Evolutionary conservation across 2,888 invertebrate species (phyloP).

Genomic region (Noctua fimbriata): DNA sequence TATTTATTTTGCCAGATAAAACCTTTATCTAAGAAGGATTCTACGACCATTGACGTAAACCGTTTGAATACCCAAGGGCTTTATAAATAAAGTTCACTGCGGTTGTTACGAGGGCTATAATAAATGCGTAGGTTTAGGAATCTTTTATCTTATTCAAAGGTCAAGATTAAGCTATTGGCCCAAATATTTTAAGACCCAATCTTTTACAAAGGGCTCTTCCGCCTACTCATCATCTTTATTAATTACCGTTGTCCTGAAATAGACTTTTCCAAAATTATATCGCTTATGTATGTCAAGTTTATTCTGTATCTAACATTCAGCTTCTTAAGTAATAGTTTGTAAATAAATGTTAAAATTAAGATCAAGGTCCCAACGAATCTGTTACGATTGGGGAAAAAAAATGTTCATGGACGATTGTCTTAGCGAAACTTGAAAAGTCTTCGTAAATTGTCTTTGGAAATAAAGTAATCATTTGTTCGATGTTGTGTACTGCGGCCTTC

Average conservation of each 20-base stretch:
- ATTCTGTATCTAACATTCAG: conserved; percentile 28
- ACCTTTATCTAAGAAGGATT: conserved; percentile 34
- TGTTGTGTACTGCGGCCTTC: conserved; percentile 33
- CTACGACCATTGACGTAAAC: conserved; percentile 4
- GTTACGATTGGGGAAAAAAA: conserved; percentile 45
- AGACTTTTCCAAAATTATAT: neutral
- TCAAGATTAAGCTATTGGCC: conserved; percentile 10
- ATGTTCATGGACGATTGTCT: conserved; percentile 46
- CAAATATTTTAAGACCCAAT: conserved; percentile 9
- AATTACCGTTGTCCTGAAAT: neutral
- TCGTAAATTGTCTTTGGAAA: conserved; percentile 28
- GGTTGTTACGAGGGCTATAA: neutral
- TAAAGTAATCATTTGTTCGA: conserved; percentile 12
- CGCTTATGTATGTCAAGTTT: conserved; percentile 35
- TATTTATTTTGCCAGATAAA: conserved; percentile 33
- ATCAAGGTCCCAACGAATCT: conserved; percentile 48
- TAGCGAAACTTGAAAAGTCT: conserved; percentile 11
- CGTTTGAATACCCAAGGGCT: conserved; percentile 29
- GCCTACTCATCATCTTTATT: neutral
- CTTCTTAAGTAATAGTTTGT: conserved; percentile 34
- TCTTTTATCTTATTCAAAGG: conserved; percentile 25
- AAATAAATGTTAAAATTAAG: conserved; percentile 52
- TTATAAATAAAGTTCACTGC: conserved; percentile 32
- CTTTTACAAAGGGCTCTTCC: neutral
- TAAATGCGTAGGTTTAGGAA: conserved; percentile 19